A percentile compares a stretch with the other conserved stretches of the same genome.
Evolutionary conservation across 1,140 invertebrate genomes (phyloP).

Genomic region (Drosophila nebulosa): DNA sequence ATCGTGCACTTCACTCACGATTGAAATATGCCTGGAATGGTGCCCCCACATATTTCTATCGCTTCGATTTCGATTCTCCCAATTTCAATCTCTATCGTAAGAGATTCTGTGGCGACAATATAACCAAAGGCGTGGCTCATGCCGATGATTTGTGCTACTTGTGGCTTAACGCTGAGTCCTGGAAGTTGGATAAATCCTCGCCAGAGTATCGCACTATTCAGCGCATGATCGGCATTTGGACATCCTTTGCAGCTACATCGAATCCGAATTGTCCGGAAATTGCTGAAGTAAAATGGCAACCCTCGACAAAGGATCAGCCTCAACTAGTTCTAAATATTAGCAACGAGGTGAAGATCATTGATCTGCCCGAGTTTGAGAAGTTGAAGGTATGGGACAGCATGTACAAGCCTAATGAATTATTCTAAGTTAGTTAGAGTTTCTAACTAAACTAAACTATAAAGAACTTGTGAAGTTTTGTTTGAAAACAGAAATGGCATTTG

Average conservation of each 20-base stretch:
- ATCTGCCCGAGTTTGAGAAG: conserved; percentile 80
- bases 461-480: background rate
- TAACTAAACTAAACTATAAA: background rate
- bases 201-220: conserved; percentile 75
- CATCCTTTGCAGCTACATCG: conserved; percentile 78
- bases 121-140: conserved; percentile 82
- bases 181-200: conserved; percentile 69
- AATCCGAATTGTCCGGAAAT: conserved; percentile 67
- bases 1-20: conserved; percentile 71
- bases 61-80: conserved; percentile 80
- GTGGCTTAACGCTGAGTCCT: conserved; percentile 81
- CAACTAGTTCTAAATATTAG: conserved; percentile 78
- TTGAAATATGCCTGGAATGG: conserved; percentile 69
- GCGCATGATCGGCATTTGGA: conserved; percentile 78
- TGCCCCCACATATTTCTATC: conserved; percentile 81
- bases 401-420: conserved; percentile 44
- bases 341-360: conserved; percentile 61
- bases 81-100: conserved; percentile 64
- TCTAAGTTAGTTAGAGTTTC: no score
- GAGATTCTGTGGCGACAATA: conserved; percentile 71
- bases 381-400: conserved; percentile 80
- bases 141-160: conserved; percentile 85
- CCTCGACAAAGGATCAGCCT: conserved; percentile 51
- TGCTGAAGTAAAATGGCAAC: conserved; percentile 43
- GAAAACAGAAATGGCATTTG: background rate